Base-by-base conservation (phyloP, 2,113 vertebrate genomes). In the Xenopus borealis region DNA sequence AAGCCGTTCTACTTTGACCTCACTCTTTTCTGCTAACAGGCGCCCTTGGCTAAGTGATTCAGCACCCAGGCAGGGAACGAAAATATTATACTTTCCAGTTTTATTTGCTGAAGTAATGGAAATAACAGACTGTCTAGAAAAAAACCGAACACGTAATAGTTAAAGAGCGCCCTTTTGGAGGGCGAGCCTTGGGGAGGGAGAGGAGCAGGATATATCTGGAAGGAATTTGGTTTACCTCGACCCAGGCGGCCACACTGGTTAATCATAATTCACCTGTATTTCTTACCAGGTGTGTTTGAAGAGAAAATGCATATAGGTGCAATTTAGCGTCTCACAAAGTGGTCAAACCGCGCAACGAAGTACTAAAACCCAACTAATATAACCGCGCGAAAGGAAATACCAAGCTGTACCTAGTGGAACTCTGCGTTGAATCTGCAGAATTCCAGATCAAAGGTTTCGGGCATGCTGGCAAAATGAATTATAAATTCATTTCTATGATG, bases 1-100 rank as follows among this genome's bases (percentile, higher is more conserved):
- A 45, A 65, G 33, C 50, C 52, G 61, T 40, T 27, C 23, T 57
- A 62, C 62, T 72, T 65, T 72, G 62, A 72, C 71, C 71, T 72
- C 45, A 19, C 71, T 62, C 23, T 65, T 73, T 73, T 73, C 62
- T 73, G 72, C 72, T 73, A 66, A 66, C 62, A 73, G 58, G 72
- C 33, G 50, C 63, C 62, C 55, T 73, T 73, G 72, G 72, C 52
- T 4, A 66, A 66, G 62, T 66, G 62, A 66, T 73, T 73, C 72
- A 73, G 72, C 62, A 73, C 46, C 62, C 63, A 40, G 62, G 33
- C 16, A 27, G 46, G 50, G 61, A n/a, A 16, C 17, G 20, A 45
- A 11, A 33, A 55, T 7, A 33, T 44, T 12, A 66, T 50, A 62
- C 27, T 62, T 55, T 55, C 27, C 71, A 55, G n/a, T n/a, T 63